These are phyloP conservation scores for Dasypus novemcinctus DNA, from an alignment of 2,113 vertebrate species.

Conservation along the genomic window DNA sequence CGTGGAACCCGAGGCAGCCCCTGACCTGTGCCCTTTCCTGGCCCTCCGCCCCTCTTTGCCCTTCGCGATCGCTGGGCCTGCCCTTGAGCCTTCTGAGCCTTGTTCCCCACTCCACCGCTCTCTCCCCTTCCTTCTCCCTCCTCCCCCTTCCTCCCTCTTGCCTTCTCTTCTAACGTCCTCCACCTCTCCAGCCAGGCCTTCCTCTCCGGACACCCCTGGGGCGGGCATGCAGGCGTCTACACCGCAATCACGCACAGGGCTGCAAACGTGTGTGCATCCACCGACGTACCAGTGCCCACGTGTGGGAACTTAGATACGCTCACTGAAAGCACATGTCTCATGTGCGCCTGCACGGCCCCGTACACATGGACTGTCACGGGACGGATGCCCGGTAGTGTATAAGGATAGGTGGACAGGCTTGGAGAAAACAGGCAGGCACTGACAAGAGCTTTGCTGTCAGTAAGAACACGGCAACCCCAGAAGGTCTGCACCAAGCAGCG, in stretches of 20 bases:
- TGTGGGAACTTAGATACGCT: not conserved
- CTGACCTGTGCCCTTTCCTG: not conserved
- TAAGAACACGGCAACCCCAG: not conserved
- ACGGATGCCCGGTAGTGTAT: not conserved
- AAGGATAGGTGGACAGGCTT: not conserved
- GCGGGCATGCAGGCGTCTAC: not conserved
- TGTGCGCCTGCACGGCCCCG: not conserved
- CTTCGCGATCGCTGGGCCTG: not conserved
- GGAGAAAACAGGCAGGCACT: not conserved
- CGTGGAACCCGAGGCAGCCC: not conserved
- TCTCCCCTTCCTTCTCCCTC: not conserved
- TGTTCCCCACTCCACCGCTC: constrained; percentile 5
- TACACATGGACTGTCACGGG: not conserved
- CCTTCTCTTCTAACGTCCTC: not conserved
- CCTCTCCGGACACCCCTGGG: not conserved
- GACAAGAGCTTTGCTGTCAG: constrained; percentile 49
- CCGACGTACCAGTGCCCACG: not conserved
- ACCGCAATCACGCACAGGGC: not conserved
- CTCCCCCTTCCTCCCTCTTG: not conserved
- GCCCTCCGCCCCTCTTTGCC: not conserved
- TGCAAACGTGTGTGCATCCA: not conserved
- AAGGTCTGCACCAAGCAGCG: not conserved
- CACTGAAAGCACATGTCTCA: not conserved
- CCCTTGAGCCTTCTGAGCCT: not conserved
- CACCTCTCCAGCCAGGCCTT: not conserved